Percentiles rank a stretch among this genome's conserved stretches.
Conservation (phyloP, 30 jellyfish, hydroid and myxozoan genomes). For the Cassiopea andromeda region DNA sequence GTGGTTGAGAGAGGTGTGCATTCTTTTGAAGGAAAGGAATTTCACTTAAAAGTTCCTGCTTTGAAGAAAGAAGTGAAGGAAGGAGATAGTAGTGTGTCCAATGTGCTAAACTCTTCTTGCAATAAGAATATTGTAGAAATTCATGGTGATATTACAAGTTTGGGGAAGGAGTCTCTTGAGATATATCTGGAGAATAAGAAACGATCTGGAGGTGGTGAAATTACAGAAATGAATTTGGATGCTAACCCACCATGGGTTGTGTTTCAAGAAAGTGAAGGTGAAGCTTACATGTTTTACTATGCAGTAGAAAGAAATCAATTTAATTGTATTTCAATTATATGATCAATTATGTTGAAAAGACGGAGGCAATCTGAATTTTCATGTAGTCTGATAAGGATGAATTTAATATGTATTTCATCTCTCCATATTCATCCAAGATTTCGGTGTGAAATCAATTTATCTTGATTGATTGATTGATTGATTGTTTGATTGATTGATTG, state of each 20-base stretch:
- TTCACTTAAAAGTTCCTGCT: too few relatives aligned
- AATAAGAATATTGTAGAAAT: neutral
- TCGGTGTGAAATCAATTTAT: too few relatives aligned
- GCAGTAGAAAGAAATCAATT: too few relatives aligned
- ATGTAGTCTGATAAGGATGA: too few relatives aligned
- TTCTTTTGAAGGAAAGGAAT: neutral
- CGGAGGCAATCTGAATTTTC: too few relatives aligned
- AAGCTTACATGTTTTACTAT: too few relatives aligned
- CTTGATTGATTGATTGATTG: too few relatives aligned
- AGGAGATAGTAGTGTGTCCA: neutral
- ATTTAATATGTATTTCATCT: too few relatives aligned
- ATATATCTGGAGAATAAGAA: neutral
- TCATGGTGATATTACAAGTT: neutral
- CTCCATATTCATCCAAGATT: too few relatives aligned
- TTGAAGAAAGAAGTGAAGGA: neutral
- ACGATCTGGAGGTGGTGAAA: conserved; percentile 5
- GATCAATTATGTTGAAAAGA: too few relatives aligned
- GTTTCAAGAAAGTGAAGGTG: neutral
- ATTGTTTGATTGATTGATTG: too few relatives aligned
- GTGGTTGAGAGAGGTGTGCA: neutral
- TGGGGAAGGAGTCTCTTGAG: neutral
- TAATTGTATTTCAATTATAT: too few relatives aligned
- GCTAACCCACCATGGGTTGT: neutral
- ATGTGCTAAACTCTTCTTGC: neutral
- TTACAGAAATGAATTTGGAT: neutral